Base-by-base conservation (phyloP, 2,888 invertebrate genomes). In the Congeria kusceri region DNA sequence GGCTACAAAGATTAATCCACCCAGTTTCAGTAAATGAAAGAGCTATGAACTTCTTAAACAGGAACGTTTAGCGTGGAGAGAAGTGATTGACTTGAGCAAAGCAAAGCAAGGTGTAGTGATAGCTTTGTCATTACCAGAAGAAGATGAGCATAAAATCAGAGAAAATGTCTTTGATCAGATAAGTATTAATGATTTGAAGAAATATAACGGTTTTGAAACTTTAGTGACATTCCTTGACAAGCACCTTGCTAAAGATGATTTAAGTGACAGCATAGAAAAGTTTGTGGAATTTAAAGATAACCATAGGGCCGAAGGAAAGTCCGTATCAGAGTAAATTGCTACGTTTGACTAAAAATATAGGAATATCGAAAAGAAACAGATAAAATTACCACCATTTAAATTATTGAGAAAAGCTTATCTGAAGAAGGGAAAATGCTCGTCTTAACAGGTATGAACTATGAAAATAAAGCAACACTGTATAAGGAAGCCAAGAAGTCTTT, bases 371-470 rank as follows among this genome's bases (percentile, higher is more conserved):
- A 85, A 85, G 66, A 83, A 80, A 64, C 74, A 80, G 13, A 84
- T 84, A 79, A 82, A 58, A 53, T 29, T 85, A 18, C 81, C 85
- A 23, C 77, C 81, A n/a, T 79, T 79, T 44, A 79, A 80, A 59
- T 44, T 83, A 27, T 49, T 83, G 18, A 64, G 79, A n/a, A 79
- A 73, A 53, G 75, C 25, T 77, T 85, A 15, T 72, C 79, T 20
- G 80, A 81, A 53, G 77, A 77, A 46, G 77, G 70, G 39, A 67
- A 68, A 57, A 56, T 83, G 71, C n/a, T 83, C 4, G 83, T 83
- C 11, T 32, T 80, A 27, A 83, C 82, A 27, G 86, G 86, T 0
- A 80, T 83, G 80, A 75, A 82, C 49, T 83, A 80, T 77, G 69
- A 72, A 15, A 64, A 82, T 27, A 66, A 68, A 49, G 70, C 46